Conservation (phyloP, 2,888 invertebrate genomes). For the Drosophila flavopinicola region DNA sequence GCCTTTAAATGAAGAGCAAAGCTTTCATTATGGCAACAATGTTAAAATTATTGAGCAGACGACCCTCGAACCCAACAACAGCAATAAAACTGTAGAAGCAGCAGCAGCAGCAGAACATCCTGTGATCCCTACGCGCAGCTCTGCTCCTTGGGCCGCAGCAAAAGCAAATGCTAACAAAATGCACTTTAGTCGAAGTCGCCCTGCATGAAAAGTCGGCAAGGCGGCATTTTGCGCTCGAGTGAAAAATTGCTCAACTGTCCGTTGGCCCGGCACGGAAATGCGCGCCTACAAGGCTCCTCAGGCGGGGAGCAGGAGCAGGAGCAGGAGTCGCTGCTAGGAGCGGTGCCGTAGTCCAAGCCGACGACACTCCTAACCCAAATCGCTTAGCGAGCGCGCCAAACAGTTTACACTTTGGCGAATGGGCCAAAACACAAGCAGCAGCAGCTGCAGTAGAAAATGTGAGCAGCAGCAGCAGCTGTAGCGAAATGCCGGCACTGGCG, state of each 20-base stretch:
- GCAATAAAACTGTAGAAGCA: conserved; percentile 3
- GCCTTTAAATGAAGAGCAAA: conserved; percentile 81
- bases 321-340: conserved; percentile 10
- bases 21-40: conserved; percentile 83
- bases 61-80: conserved; percentile 40
- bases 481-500: conserved; percentile 68
- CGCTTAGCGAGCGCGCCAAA: conserved; percentile 76
- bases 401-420: conserved; percentile 65
- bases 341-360: conserved; percentile 27
- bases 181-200: conserved; percentile 55
- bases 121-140: conserved; percentile 16
- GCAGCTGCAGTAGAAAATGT: conserved; percentile 24
- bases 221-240: conserved; percentile 67
- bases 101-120: conserved; percentile 26
- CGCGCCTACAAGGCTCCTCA: conserved; percentile 53
- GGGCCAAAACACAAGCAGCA: conserved; percentile 47
- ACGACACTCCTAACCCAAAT: conserved; percentile 79
- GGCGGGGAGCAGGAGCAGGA: background rate
- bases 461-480: conserved; percentile 32
- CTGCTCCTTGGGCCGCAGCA: too few species aligned
- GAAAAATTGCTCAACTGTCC: conserved; percentile 71
- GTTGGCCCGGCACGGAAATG: conserved; percentile 57
- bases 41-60: conserved; percentile 82
- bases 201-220: conserved; percentile 67
- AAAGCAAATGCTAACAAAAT: conserved; percentile 45